Evolutionary conservation across 2,888 invertebrate species (phyloP), one percentile per base, ranked within the genome.

Genomic region (Penaeus monodon): DNA sequence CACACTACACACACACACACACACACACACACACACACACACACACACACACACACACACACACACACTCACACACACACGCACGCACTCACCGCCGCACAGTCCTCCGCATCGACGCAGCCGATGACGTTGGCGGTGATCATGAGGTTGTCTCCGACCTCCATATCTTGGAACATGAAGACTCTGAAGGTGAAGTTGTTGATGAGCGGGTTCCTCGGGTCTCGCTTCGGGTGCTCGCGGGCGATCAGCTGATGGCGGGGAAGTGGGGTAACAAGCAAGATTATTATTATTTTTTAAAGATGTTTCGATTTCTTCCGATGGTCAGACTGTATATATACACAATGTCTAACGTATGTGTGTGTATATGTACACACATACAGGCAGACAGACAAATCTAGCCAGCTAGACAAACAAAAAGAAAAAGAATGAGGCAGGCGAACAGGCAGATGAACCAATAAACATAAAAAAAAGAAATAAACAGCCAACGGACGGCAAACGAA

Each of bases 91-190:
- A 92, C 92, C 83, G 91, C 91, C 29, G 91, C 90, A 79, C 92
- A 92, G 86, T 92, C 92, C n/a, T 89, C 86, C 14, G 90, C 90
- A 65, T 91, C 91, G 2, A 91, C 90, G 70, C 92, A 92, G 12
- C 91, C 92, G 0, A 91, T 90, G 27, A 92, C 91, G 82, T 91
- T 91, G 22, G 91, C 91, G 10, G 91, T 91, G 24, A 92, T 90
- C 76, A 91, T 89, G 20, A 92, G 89, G 4, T 90, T 85, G 73
- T 91, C 92, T 8, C 91, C 91, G 33, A 91, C 90, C 70, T 88
- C 88, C 91, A 92, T 92, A 49, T 91, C 91, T 90, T 91, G 91
- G 88, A 92, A 92, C 91, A 92, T 91, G 87, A 92, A 92, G 22
- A 91, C 91, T 24, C 91, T 89, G 89, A 92, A 92, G 68, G 91